phyloP scores from a whole-genome alignment of 1,140 invertebrate genomes.

The Helicorthomorpha holstii region DNA sequence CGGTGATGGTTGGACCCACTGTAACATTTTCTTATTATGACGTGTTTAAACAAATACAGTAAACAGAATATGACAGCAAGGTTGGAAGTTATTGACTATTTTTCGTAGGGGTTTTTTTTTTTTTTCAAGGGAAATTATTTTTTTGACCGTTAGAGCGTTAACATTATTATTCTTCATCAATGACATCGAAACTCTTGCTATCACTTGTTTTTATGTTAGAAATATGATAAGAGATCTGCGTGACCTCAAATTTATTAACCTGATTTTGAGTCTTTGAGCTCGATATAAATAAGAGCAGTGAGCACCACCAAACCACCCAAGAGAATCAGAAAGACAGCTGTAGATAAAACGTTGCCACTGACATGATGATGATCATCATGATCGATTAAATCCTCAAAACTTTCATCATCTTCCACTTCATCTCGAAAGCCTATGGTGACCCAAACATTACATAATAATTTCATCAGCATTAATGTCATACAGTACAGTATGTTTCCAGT shows the following conservation, averaged over 20 bases:
- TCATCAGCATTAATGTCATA: background rate
- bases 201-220: background rate
- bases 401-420: background rate
- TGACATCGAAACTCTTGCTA: too few species aligned
- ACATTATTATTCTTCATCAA: too few species aligned
- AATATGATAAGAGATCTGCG: background rate
- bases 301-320: slow-evolving; percentile 47
- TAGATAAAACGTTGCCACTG: slow-evolving; percentile 61
- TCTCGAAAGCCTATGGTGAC: background rate
- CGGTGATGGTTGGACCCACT: slow-evolving; percentile 50
- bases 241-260: slow-evolving; percentile 36
- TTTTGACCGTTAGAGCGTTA: too few species aligned
- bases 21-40: slow-evolving; percentile 15
- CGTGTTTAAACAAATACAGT: background rate
- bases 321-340: slow-evolving; percentile 57
- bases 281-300: slow-evolving; percentile 54
- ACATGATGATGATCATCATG: slow-evolving; percentile 37
- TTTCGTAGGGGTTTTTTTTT: too few species aligned
- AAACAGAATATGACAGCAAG: background rate
- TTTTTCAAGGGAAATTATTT: too few species aligned
- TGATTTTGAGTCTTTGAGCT: slow-evolving; percentile 54
- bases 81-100: background rate
- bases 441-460: background rate
- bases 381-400: slow-evolving; percentile 7
- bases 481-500: background rate